These are phyloP conservation scores for Galaxea fascicularis DNA, from an alignment of 92 coral and sea anemone genomes.

Conservation along the genomic window DNA sequence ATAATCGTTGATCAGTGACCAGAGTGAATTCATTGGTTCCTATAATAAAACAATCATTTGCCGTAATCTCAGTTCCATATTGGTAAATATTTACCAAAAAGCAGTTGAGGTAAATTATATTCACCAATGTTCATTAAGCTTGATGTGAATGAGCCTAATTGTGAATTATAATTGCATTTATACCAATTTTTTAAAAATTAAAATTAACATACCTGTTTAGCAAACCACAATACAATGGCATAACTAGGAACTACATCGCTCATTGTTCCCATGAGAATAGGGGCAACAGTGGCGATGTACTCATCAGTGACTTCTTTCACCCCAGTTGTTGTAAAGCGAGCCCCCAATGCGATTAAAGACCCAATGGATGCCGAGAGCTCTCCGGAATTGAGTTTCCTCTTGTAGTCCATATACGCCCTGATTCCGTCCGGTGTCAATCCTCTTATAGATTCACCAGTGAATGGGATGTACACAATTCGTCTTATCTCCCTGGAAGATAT, in stretches of 20 bases:
- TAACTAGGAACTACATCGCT: slow-evolving; percentile 43
- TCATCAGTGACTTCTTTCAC: slow-evolving; percentile 28
- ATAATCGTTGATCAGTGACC: not conserved
- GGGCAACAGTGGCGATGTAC: slow-evolving; percentile 40
- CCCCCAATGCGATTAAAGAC: slow-evolving; percentile 29
- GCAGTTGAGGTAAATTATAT: slow-evolving; percentile 1
- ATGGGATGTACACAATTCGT: slow-evolving; percentile 46
- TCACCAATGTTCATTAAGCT: slow-evolving; percentile 21
- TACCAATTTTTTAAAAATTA: not conserved
- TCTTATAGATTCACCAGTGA: slow-evolving; percentile 47
- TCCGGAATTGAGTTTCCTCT: slow-evolving; percentile 40
- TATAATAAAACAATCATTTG: not conserved
- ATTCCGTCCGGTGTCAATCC: slow-evolving; percentile 53
- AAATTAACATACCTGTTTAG: slow-evolving; percentile 41
- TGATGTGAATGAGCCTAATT: slow-evolving; percentile 8
- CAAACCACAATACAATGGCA: slow-evolving; percentile 58
- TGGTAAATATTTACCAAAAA: not conserved
- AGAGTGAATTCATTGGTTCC: slow-evolving; percentile 1
- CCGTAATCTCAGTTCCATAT: not conserved
- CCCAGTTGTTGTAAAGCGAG: slow-evolving; percentile 17
- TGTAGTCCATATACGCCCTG: slow-evolving; percentile 23
- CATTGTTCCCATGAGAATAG: slow-evolving; percentile 43
- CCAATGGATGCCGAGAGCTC: slow-evolving; percentile 40
- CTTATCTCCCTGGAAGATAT: slow-evolving; percentile 48
- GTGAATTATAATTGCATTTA: not conserved